phyloP scores from a whole-genome alignment of 2,113 vertebrate species.

The Chascanopsetta lugubris region DNA sequence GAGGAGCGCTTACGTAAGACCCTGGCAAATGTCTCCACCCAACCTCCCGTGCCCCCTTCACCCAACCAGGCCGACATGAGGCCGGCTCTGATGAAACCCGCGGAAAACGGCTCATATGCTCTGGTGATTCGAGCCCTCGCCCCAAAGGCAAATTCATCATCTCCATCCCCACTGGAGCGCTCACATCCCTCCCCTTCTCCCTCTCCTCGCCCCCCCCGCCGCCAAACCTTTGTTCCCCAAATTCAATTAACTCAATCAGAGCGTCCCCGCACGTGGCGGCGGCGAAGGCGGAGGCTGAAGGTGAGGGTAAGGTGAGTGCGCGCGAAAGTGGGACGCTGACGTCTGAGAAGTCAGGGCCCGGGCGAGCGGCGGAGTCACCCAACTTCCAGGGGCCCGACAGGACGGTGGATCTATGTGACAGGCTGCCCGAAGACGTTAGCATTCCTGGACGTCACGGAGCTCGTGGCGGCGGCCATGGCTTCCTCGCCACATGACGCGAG shows the following conservation, averaged over 20 bases:
- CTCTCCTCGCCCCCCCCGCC: slow-evolving; percentile 13
- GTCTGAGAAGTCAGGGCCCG: slow-evolving; percentile 48
- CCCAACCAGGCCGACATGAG: slow-evolving; percentile 36
- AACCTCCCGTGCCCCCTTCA: slow-evolving; percentile 10
- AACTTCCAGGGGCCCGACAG: slow-evolving; percentile 46
- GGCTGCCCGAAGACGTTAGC: slow-evolving; percentile 74
- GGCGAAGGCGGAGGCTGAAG: slow-evolving; percentile 64
- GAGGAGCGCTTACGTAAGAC: slow-evolving; percentile 40
- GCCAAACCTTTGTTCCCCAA: slow-evolving; percentile 52
- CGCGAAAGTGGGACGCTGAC: slow-evolving; percentile 42
- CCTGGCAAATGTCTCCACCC: slow-evolving; percentile 41
- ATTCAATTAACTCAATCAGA: slow-evolving; percentile 74
- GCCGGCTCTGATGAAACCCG: slow-evolving; percentile 51
- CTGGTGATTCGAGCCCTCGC: slow-evolving; percentile 50
- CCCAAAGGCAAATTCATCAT: slow-evolving; percentile 74
- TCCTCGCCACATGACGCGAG: slow-evolving; percentile 32
- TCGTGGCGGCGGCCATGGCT: slow-evolving; percentile 22
- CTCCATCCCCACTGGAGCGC: slow-evolving; percentile 62
- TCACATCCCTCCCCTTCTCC: slow-evolving; percentile 24
- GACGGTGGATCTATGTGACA: slow-evolving; percentile 75
- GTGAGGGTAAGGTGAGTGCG: slow-evolving; percentile 61
- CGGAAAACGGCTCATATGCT: slow-evolving; percentile 65
- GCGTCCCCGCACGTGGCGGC: slow-evolving; percentile 34
- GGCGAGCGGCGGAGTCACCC: slow-evolving; percentile 43
- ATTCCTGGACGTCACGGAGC: slow-evolving; percentile 53